Conservation (phyloP, 2,113 vertebrate genomes). For the Callithrix jacchus region DNA sequence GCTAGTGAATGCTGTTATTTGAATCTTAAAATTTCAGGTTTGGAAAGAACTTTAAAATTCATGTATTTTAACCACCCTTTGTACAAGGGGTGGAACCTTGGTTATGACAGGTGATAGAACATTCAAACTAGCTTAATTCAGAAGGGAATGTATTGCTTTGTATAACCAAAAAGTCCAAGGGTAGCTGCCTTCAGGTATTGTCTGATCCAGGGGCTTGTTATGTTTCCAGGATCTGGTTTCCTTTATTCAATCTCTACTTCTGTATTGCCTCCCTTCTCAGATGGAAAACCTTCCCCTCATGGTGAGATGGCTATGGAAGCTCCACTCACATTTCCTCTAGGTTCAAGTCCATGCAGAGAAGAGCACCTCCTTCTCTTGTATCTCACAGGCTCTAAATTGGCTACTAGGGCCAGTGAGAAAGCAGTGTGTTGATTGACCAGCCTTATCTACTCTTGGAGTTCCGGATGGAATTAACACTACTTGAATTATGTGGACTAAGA, state of each 20-base stretch:
- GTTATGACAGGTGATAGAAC: neutral
- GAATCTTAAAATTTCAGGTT: neutral
- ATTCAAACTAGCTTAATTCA: neutral
- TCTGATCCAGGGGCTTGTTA: neutral
- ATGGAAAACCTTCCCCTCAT: neutral
- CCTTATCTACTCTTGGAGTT: neutral
- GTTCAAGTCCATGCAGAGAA: neutral
- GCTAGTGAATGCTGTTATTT: neutral
- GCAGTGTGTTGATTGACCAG: neutral
- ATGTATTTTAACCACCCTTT: neutral
- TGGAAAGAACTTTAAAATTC: neutral
- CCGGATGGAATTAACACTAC: neutral
- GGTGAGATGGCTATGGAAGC: neutral
- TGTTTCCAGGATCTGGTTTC: neutral
- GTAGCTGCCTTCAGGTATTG: neutral
- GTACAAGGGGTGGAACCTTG: neutral
- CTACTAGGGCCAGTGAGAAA: neutral
- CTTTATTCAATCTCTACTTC: neutral
- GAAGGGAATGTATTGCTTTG: neutral
- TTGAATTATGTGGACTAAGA: neutral
- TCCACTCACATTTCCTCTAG: neutral
- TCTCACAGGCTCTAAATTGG: neutral
- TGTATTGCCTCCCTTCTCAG: neutral
- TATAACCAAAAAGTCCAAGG: neutral
- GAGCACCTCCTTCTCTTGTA: neutral